Percentiles rank a stretch among this genome's conserved stretches.
Conservation (phyloP, 2,797 vertebrate genomes). For the Huso huso region DNA sequence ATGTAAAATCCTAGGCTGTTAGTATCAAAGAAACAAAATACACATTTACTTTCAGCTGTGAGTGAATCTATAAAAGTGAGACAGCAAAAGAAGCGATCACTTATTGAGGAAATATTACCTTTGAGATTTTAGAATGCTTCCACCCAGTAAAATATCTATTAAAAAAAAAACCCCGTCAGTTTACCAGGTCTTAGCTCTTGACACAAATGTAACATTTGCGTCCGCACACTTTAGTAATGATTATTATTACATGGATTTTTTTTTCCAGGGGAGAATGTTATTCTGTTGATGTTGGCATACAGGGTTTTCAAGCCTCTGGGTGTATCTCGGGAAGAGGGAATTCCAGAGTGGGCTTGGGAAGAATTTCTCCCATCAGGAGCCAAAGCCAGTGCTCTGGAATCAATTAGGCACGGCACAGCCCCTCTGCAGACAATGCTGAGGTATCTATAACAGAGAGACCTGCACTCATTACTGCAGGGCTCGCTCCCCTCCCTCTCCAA, state of each 20-base stretch:
- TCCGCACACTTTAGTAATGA: slow-evolving; percentile 36
- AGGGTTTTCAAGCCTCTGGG: slow-evolving; percentile 18
- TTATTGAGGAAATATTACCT: no score
- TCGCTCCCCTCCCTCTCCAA: background rate
- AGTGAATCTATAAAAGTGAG: no score
- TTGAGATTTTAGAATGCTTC: no score
- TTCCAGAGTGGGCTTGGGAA: background rate
- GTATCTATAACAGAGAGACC: slow-evolving; percentile 10
- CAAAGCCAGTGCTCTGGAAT: slow-evolving; percentile 19
- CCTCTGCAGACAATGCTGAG: slow-evolving; percentile 10
- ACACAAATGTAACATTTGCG: slow-evolving; percentile 25
- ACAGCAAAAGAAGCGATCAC: no score
- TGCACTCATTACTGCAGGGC: background rate
- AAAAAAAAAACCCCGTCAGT: background rate
- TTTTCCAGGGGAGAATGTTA: slow-evolving; percentile 23
- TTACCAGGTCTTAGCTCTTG: slow-evolving; percentile 14
- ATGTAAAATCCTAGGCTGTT: no score
- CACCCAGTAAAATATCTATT: no score
- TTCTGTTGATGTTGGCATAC: slow-evolving; percentile 31
- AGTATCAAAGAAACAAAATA: no score
- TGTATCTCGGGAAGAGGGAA: slow-evolving; percentile 14
- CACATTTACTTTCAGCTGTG: no score
- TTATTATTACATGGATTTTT: slow-evolving; percentile 27
- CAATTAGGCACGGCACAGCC: slow-evolving; percentile 16
- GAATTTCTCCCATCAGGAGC: slow-evolving; percentile 14